Conservation (phyloP, 2,113 vertebrate genomes). For the Athene cunicularia region DNA sequence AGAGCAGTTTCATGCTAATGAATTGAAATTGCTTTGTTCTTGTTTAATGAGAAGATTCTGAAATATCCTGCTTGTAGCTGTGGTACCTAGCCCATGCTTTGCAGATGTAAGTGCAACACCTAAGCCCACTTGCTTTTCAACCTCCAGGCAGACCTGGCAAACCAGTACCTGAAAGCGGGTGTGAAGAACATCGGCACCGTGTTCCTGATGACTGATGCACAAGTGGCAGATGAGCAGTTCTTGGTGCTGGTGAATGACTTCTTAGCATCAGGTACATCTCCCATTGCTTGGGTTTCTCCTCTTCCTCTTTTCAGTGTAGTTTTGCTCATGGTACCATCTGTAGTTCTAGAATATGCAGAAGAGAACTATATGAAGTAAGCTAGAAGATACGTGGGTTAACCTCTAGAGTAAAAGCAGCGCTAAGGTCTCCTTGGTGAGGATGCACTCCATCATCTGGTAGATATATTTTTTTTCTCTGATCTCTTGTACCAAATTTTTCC, state of each 20-base stretch:
- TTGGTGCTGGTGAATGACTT: slow-evolving; percentile 94
- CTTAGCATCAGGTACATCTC: slow-evolving; percentile 87
- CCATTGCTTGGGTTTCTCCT: background rate
- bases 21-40: background rate
- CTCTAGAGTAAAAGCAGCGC: background rate
- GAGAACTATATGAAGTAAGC: background rate
- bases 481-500: background rate
- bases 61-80: rapidly evolving
- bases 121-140: background rate
- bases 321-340: background rate
- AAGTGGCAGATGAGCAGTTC: slow-evolving; percentile 92
- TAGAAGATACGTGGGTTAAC: rapidly evolving
- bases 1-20: background rate
- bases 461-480: background rate
- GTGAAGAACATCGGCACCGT: slow-evolving; percentile 89
- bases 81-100: background rate
- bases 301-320: no score
- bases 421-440: background rate
- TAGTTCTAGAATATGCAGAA: background rate
- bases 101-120: background rate
- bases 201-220: slow-evolving; percentile 90
- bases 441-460: background rate
- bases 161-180: slow-evolving; percentile 88
- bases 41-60: background rate
- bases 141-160: slow-evolving; percentile 82